Conservation (phyloP, 2,113 vertebrate species). For the Corynorhinus townsendii region DNA sequence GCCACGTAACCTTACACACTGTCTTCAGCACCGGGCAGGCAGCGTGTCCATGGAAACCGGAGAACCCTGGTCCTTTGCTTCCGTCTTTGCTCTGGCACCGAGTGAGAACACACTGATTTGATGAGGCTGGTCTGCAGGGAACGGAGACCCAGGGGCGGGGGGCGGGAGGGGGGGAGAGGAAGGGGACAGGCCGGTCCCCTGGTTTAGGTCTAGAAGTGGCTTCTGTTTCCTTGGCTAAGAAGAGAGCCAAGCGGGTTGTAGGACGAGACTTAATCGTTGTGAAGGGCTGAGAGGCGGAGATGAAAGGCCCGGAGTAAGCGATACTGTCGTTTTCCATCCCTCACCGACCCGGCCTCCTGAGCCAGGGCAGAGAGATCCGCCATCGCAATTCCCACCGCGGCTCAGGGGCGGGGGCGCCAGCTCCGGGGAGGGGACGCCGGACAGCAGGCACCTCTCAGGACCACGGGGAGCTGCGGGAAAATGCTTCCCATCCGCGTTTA, state of each 20-base stretch:
- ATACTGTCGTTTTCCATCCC: neutral
- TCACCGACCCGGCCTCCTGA: neutral
- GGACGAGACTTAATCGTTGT: conserved; percentile 45
- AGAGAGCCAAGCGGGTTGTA: neutral
- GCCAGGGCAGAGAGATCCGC: neutral
- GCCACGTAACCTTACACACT: neutral
- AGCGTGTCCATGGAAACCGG: neutral
- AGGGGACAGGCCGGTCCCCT: neutral
- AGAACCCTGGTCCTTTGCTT: neutral
- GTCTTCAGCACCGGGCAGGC: neutral
- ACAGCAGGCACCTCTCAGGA: neutral
- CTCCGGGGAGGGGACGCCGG: neutral
- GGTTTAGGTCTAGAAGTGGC: neutral
- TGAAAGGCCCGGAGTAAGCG: conserved; percentile 37
- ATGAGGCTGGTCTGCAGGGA: neutral
- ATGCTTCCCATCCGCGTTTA: neutral
- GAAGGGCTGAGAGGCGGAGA: conserved; percentile 28
- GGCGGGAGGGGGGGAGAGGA: too few relatives aligned
- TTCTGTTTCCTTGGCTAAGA: conserved; percentile 30
- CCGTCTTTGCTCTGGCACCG: neutral
- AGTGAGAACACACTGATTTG: neutral
- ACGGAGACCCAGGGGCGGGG: neutral
- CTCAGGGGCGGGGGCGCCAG: neutral
- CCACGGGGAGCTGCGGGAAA: neutral
- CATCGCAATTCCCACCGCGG: too few relatives aligned